phyloP scores from a whole-genome alignment of 2,113 vertebrate genomes.

The Takifugu flavidus region DNA sequence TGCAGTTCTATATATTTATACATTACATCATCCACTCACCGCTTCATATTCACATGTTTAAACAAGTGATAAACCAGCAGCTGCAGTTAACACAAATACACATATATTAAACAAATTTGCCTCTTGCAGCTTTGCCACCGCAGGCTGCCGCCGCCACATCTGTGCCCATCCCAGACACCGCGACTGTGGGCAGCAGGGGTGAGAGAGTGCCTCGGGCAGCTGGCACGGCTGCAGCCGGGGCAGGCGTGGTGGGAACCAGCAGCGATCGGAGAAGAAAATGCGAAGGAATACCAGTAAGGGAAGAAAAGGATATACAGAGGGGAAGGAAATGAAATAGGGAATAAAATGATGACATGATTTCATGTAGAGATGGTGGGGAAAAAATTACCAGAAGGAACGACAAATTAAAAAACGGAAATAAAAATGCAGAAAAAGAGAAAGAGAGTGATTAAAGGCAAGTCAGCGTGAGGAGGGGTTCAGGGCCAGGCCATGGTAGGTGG shows the following conservation, averaged over 20 bases:
- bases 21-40: too few relatives aligned
- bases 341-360: not conserved
- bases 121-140: slow-evolving; percentile 52
- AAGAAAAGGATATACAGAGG: slow-evolving; percentile 6
- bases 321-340: not conserved
- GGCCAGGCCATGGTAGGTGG: slow-evolving; percentile 61
- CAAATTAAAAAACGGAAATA: not conserved
- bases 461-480: slow-evolving; percentile 45
- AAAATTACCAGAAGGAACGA: not conserved
- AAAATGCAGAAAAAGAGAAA: not conserved
- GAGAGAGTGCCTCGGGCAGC: slow-evolving; percentile 63
- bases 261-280: slow-evolving; percentile 48
- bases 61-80: slow-evolving; percentile 49
- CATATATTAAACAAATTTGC: slow-evolving; percentile 44
- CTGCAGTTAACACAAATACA: slow-evolving; percentile 48
- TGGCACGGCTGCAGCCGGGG: slow-evolving; percentile 54
- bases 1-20: slow-evolving; percentile 21
- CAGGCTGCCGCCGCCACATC: slow-evolving; percentile 64
- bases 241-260: slow-evolving; percentile 45
- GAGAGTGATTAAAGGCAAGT: slow-evolving; percentile 41
- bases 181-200: slow-evolving; percentile 61
- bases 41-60: too few relatives aligned
- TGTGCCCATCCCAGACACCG: slow-evolving; percentile 71
- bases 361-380: not conserved
- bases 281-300: slow-evolving; percentile 6